phyloP scores from a whole-genome alignment of 2,797 vertebrate species.

The Dermochelys coriacea region DNA sequence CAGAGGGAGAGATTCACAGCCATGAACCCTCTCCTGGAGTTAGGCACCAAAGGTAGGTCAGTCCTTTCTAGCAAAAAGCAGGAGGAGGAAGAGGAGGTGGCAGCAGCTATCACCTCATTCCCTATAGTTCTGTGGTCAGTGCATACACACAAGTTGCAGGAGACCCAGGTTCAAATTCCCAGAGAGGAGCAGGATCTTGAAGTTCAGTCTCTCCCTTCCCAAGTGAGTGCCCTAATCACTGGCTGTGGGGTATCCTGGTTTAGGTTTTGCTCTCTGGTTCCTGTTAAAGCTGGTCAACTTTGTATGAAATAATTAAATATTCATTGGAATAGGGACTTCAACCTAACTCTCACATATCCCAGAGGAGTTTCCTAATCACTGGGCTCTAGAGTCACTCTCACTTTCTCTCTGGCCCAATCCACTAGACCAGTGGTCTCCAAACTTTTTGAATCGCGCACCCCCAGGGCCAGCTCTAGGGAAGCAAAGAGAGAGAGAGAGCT shows the following conservation, averaged over 20 bases:
- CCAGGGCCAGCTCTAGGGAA: no score
- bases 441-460: no score
- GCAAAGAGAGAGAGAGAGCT: no score
- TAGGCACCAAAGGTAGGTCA: not conserved
- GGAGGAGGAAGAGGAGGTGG: no score
- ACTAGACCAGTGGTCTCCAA: not conserved
- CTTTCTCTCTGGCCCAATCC: not conserved
- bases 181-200: not conserved
- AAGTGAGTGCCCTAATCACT: not conserved
- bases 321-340: not conserved
- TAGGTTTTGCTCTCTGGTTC: not conserved
- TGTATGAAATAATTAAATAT: not conserved
- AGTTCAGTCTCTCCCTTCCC: not conserved
- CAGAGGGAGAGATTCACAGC: not conserved
- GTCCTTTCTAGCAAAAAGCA: not conserved
- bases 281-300: not conserved
- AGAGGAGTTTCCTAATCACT: not conserved
- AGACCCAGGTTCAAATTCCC: not conserved
- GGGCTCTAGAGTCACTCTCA: no score
- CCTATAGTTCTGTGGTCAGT: not conserved
- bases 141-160: not conserved
- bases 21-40: not conserved
- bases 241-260: no score
- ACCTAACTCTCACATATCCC: not conserved
- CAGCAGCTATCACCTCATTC: not conserved